phyloP scores from a whole-genome alignment of 2,888 invertebrate genomes.

The Caenorhabditis virilis region DNA sequence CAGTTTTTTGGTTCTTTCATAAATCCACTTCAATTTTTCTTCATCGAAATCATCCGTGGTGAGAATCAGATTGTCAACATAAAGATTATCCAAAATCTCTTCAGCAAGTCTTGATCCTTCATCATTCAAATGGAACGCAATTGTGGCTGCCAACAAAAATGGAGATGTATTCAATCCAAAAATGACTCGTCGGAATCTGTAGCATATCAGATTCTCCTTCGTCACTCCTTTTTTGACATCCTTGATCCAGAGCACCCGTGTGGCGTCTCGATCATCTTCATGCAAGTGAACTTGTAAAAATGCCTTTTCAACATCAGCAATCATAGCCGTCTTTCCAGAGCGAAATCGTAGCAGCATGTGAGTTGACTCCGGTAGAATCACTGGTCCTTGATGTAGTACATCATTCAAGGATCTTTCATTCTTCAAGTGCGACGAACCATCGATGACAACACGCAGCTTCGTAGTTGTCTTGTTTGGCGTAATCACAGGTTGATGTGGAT shows the following conservation, averaged over 20 bases:
- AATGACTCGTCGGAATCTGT: conserved; percentile 34
- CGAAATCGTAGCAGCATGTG: conserved; percentile 34
- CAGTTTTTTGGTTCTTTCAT: not conserved
- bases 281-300: conserved; percentile 40
- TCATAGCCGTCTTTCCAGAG: conserved; percentile 4
- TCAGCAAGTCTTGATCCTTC: not conserved
- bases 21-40: not conserved
- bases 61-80: conserved; percentile 15
- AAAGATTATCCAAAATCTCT: conserved; percentile 5
- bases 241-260: conserved; percentile 32
- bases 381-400: conserved; percentile 33
- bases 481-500: conserved; percentile 39
- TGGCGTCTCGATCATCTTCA: conserved; percentile 24
- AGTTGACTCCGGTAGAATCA: conserved; percentile 19
- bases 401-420: conserved; percentile 38
- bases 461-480: conserved; percentile 39
- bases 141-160: conserved; percentile 15
- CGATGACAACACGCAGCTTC: conserved; percentile 40
- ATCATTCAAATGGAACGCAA: not conserved
- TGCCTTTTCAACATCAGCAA: conserved; percentile 43
- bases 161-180: conserved; percentile 46
- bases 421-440: conserved; percentile 27
- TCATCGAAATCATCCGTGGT: not conserved
- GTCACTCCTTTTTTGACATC: conserved; percentile 14
- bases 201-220: conserved; percentile 16